phyloP scores from a whole-genome alignment of 2,113 vertebrate species.

The Ctenodactylus gundi region DNA sequence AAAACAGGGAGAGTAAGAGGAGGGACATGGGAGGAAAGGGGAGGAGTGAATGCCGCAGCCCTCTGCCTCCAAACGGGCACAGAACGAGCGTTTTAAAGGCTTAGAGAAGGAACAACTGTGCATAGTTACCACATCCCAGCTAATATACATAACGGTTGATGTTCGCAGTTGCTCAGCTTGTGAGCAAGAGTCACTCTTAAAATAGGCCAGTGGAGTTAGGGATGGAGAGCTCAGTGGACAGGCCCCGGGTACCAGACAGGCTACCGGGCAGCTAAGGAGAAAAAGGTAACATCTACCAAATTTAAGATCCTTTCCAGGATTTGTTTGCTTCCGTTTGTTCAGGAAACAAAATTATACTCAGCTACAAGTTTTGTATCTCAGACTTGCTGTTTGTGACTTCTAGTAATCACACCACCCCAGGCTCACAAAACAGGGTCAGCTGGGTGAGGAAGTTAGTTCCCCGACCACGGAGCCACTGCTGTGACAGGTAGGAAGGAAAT shows the following conservation, averaged over 20 bases:
- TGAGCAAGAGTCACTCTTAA: not conserved
- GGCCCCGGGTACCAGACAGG: too few species aligned
- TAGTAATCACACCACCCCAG: conserved; percentile 56
- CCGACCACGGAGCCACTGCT: not conserved
- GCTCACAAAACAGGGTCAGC: not conserved
- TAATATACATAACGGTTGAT: not conserved
- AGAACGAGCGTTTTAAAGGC: not conserved
- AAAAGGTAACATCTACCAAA: conserved; percentile 1
- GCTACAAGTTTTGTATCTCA: conserved; percentile 31
- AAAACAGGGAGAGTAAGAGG: rapidly evolving
- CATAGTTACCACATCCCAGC: not conserved
- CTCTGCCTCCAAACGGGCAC: not conserved
- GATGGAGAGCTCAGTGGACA: not conserved
- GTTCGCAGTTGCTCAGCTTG: not conserved
- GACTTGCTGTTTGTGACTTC: conserved; percentile 65
- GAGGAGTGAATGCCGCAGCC: not conserved
- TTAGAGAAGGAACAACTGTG: not conserved
- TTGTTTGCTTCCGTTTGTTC: conserved; percentile 55
- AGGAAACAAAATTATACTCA: conserved; percentile 60
- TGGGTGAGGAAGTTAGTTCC: not conserved
- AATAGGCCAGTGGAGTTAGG: not conserved
- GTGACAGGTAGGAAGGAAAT: not conserved
- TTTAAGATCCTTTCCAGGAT: conserved; percentile 57
- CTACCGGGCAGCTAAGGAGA: too few species aligned
- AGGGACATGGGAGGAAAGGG: rapidly evolving